Evolutionary conservation across 2,113 vertebrate species (phyloP).

Genomic region (Microcebus ravelobensis): DNA sequence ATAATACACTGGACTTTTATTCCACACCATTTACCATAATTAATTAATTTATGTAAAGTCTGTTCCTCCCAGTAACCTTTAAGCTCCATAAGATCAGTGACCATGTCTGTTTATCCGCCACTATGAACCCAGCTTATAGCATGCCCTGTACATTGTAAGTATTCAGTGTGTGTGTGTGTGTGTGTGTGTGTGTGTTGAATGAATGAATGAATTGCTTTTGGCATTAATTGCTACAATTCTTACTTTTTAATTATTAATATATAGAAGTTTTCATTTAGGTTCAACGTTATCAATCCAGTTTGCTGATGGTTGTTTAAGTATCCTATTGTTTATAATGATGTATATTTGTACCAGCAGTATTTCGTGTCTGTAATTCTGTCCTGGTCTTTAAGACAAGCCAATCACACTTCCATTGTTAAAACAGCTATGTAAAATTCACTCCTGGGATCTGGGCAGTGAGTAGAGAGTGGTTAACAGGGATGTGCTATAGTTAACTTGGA

Average conservation of each 20-base stretch:
- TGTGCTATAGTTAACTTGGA: not conserved
- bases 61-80: not conserved
- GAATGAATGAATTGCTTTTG: not conserved
- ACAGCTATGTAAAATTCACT: not conserved
- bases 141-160: not conserved
- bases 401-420: constrained; percentile 8
- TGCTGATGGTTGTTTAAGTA: not conserved
- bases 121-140: not conserved
- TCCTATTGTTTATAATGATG: not conserved
- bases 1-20: not conserved
- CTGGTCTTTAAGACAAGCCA: constrained; percentile 21
- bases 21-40: not conserved
- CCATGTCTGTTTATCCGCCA: not conserved
- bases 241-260: constrained; percentile 17
- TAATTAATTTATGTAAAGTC: constrained; percentile 5
- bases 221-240: not conserved
- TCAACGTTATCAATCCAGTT: constrained; percentile 1
- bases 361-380: not conserved
- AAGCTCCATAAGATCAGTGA: not conserved
- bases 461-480: not conserved
- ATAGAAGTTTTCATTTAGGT: not conserved
- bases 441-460: not conserved
- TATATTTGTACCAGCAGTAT: not conserved
- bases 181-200: not conserved
- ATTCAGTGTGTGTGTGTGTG: not conserved